Percentiles rank a stretch among this genome's conserved stretches.
Conservation (phyloP, 2,113 vertebrate species). For the Carassius auratus region DNA sequence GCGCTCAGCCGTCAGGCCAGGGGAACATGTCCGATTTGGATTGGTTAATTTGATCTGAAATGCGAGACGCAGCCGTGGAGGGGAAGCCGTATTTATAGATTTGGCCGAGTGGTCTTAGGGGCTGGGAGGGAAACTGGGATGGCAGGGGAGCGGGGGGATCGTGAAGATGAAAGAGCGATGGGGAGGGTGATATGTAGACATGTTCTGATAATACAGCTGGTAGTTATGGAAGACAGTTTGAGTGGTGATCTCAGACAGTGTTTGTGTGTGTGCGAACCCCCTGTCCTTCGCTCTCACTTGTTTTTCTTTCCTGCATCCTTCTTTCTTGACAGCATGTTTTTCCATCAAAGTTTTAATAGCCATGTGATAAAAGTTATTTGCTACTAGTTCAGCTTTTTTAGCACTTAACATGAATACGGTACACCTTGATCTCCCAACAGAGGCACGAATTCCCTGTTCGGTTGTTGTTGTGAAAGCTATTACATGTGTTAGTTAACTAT, state of each 20-base stretch:
- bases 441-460: background rate
- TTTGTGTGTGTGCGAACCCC: slow-evolving; percentile 4
- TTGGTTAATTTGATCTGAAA: slow-evolving; percentile 46
- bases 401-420: background rate
- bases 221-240: slow-evolving; percentile 23
- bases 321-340: background rate
- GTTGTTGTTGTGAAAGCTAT: background rate
- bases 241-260: slow-evolving; percentile 14
- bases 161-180: background rate
- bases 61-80: background rate
- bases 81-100: slow-evolving; percentile 30
- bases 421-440: background rate
- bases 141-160: background rate
- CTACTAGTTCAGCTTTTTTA: background rate
- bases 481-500: background rate
- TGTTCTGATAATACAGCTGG: slow-evolving; percentile 24
- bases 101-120: background rate
- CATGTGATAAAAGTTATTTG: background rate
- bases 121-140: background rate
- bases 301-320: slow-evolving; percentile 5
- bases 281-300: background rate
- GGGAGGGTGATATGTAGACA: slow-evolving; percentile 28
- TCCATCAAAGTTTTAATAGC: background rate
- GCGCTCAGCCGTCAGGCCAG: slow-evolving; percentile 15
- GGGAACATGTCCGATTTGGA: slow-evolving; percentile 24